Evolutionary conservation across 1,140 invertebrate species (phyloP).

Genomic region (Maconellicoccus hirsutus): DNA sequence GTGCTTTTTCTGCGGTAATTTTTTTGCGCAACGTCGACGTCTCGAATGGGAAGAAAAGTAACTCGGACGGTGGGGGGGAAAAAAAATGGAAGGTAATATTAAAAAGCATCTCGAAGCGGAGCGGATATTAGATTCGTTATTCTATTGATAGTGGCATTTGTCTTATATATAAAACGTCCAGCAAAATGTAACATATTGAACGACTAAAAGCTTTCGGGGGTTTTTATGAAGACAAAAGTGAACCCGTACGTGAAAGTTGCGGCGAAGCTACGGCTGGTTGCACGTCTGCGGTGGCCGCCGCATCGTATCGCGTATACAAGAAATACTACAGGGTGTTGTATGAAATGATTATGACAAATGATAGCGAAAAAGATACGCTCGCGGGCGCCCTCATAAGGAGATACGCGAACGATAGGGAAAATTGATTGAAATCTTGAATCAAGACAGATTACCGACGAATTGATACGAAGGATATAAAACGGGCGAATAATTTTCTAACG

Average conservation of each 20-base stretch:
- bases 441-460: slow-evolving; percentile 4
- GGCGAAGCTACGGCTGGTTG: not conserved
- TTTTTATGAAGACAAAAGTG: slow-evolving; percentile 9
- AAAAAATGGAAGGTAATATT: not conserved
- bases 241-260: not conserved
- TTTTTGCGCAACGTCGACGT: no score
- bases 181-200: not conserved
- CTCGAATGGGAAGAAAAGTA: no score
- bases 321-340: slow-evolving; percentile 4
- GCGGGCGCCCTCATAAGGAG: not conserved
- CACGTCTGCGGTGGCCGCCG: not conserved
- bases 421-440: slow-evolving; percentile 5
- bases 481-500: not conserved
- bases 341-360: slow-evolving; percentile 9
- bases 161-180: not conserved
- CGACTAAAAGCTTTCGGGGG: not conserved
- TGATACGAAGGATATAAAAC: not conserved
- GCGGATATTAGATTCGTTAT: not conserved
- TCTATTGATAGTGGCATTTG: slow-evolving; percentile 4
- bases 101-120: not conserved
- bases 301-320: not conserved
- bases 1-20: no score
- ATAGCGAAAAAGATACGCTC: not conserved
- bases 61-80: no score
- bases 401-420: not conserved